Evolutionary conservation across 2,888 invertebrate genomes (phyloP), one percentile per base, ranked within the genome.

Genomic region (Pteria penguin): DNA sequence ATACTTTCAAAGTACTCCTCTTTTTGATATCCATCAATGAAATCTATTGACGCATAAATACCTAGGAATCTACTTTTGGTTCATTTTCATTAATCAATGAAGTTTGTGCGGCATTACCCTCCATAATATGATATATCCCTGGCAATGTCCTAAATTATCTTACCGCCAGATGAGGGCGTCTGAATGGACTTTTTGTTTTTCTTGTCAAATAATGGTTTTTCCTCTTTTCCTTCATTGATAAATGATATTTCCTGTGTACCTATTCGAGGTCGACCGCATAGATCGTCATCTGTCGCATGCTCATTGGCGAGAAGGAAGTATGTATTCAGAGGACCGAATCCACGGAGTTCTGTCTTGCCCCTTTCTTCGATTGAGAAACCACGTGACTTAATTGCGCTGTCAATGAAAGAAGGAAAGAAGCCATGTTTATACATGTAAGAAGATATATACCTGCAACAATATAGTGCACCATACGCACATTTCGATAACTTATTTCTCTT

Each of bases 291-390:
- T 27, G 84, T 72, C 0, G 76, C 81, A 0, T 52, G 65, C 5
- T 82, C 80, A 58, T 86, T 87, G 55, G 63, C 69, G 26, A 81
- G 31, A n/a, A 88, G 73, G 70, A 81, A 85, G 75, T 81, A 87
- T 1, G 88, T 87, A 54, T 80, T 78, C 55, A 87, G 72, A 1
- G 75, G 66, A 0, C 86, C 86, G 11, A 75, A 76, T 2, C 87
- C 86, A 11, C 84, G 76, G 3, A 88, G 67, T 29, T 87, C 87
- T 18, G 85, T 82, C 32, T 79, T 70, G 2, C 87, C 88, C 26
- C 88, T 80, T n/a, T 81, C 82, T 75, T 85, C 83, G 29, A 87
- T 75, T 2, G 62, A 36, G 61, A 81, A 88, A 4, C 81, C 79
- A 67, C 84, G 82, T 11, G 78, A 75, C 62, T 78, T 65, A 22